Evolutionary conservation across 2,113 vertebrate species (phyloP).

Genomic region (Perca schrenkii): DNA sequence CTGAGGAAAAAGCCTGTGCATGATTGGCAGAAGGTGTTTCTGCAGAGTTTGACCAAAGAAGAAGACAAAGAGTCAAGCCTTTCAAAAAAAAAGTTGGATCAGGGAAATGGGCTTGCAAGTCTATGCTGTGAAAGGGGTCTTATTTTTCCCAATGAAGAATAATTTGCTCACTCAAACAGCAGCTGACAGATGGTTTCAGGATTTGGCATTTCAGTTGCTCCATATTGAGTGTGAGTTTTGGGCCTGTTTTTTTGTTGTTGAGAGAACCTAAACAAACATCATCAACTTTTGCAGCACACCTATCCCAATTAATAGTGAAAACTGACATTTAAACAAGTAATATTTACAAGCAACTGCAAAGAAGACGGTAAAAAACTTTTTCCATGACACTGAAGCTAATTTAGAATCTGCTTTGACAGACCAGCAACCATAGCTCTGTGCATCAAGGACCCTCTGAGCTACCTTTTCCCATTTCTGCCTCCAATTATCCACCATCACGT

Average conservation of each 20-base stretch:
- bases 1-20: neutral
- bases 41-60: conserved; percentile 35
- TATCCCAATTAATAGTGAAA: conserved; percentile 50
- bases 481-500: conserved; percentile 75
- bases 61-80: conserved; percentile 18
- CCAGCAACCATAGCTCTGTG: conserved; percentile 38
- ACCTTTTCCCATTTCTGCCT: conserved; percentile 52
- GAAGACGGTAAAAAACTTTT: conserved; percentile 43
- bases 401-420: conserved; percentile 71
- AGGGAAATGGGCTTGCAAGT: conserved; percentile 1
- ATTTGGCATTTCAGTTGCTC: conserved; percentile 15
- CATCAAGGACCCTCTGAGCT: conserved; percentile 45
- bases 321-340: conserved; percentile 59
- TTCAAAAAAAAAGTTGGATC: conserved; percentile 12
- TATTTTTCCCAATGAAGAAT: neutral
- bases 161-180: conserved; percentile 37
- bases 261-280: conserved; percentile 8
- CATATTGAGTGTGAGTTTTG: conserved; percentile 1
- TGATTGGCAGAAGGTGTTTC: conserved; percentile 30
- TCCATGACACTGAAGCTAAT: conserved; percentile 64
- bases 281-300: conserved; percentile 23
- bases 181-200: conserved; percentile 63
- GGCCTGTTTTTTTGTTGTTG: neutral
- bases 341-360: conserved; percentile 52
- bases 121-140: neutral